A percentile compares a stretch with the other conserved stretches of the same genome.
These are phyloP conservation scores for Drosophila leonis DNA, from an alignment of 2,888 invertebrate species.

Conservation along the genomic window DNA sequence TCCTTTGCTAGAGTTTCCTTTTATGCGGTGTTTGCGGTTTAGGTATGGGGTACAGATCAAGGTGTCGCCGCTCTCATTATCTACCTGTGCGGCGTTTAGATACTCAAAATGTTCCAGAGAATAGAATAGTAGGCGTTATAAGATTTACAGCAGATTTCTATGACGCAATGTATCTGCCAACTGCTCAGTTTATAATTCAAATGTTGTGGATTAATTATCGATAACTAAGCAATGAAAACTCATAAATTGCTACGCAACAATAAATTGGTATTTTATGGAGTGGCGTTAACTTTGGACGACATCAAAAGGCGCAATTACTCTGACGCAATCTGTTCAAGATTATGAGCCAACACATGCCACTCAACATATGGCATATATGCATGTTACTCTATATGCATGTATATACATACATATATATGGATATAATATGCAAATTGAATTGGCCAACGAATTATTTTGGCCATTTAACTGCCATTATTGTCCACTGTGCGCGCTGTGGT, in stretches of 20 bases:
- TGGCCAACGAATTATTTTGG: constrained; percentile 63
- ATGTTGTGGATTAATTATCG: constrained; percentile 23
- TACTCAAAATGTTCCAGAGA: neutral
- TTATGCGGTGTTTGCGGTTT: neutral
- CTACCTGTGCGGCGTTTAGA: neutral
- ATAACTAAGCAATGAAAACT: constrained; percentile 31
- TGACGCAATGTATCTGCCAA: neutral
- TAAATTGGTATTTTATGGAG: constrained; percentile 38
- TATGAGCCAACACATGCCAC: constrained; percentile 14
- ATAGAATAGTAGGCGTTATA: no score
- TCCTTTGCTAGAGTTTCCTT: neutral
- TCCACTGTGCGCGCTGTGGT: constrained; percentile 60
- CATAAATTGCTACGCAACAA: constrained; percentile 25
- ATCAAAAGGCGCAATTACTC: constrained; percentile 45
- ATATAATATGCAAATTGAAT: constrained; percentile 56
- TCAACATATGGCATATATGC: constrained; percentile 26
- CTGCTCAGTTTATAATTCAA: neutral
- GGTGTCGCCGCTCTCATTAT: neutral
- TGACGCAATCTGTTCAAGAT: constrained; percentile 53
- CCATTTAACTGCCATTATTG: constrained; percentile 72
- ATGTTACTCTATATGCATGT: neutral
- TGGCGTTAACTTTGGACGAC: constrained; percentile 19
- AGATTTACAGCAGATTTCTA: neutral
- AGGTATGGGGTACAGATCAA: neutral
- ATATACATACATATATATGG: neutral